Conservation (phyloP, 1,140 invertebrate species). For the Rhopalosiphum padi region DNA sequence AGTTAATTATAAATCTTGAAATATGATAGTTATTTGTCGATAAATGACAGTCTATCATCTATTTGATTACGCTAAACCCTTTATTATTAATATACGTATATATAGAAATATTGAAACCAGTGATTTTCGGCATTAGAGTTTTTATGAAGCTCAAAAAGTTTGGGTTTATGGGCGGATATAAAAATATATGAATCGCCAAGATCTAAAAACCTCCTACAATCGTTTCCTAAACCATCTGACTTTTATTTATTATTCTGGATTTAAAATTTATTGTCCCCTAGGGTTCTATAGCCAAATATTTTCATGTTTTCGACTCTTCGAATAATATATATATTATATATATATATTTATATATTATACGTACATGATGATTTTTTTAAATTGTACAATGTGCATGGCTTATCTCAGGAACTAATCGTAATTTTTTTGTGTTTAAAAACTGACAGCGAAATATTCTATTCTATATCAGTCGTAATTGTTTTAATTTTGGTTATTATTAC, state of each 20-base stretch:
- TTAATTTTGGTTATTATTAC: background rate
- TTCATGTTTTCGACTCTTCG: background rate
- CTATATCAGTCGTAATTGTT: background rate
- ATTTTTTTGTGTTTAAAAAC: background rate
- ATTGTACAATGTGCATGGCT: background rate
- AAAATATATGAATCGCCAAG: slow-evolving; percentile 45
- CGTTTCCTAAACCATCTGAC: slow-evolving; percentile 21
- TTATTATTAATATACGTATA: slow-evolving; percentile 16
- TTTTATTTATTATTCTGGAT: slow-evolving; percentile 55
- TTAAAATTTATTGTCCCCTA: slow-evolving; percentile 49
- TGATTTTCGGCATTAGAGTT: background rate
- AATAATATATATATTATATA: background rate
- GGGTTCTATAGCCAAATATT: slow-evolving; percentile 33
- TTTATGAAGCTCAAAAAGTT: slow-evolving; percentile 38
- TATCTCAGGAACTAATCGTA: background rate
- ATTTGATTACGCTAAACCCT: background rate
- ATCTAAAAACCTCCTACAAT: slow-evolving; percentile 42
- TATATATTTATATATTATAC: too few relatives aligned
- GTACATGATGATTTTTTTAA: background rate
- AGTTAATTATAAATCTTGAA: background rate
- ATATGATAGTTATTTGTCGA: background rate
- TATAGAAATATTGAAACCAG: slow-evolving; percentile 13
- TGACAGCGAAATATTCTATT: background rate
- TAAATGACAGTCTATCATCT: background rate
- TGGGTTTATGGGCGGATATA: slow-evolving; percentile 52